A percentile compares a stretch with the other conserved stretches of the same genome.
These are phyloP conservation scores for Drosophila pseudoananassae DNA, from an alignment of 1,140 invertebrate genomes.

Conservation along the genomic window DNA sequence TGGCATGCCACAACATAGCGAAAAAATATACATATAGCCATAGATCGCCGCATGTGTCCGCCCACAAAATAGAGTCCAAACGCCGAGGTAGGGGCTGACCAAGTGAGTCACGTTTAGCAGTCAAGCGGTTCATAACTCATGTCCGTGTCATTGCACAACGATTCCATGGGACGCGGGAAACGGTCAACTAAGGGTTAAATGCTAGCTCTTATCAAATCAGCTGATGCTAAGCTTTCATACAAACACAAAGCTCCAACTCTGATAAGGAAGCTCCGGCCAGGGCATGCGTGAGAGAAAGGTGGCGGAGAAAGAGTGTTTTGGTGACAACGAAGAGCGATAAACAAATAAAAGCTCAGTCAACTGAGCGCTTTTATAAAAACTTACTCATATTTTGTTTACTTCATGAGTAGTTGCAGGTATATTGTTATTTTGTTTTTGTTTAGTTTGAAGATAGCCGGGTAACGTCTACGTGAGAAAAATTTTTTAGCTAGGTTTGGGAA, in stretches of 20 bases:
- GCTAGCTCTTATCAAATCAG: slow-evolving; percentile 58
- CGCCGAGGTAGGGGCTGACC: slow-evolving; percentile 42
- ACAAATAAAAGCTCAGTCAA: slow-evolving; percentile 11
- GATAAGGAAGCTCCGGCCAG: slow-evolving; percentile 68
- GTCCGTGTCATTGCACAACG: slow-evolving; percentile 52
- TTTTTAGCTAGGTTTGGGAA: slow-evolving; percentile 14
- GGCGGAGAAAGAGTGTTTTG: slow-evolving; percentile 1
- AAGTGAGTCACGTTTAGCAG: slow-evolving; percentile 74
- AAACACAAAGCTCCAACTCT: slow-evolving; percentile 27
- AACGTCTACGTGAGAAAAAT: slow-evolving; percentile 28
- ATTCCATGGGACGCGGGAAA: slow-evolving; percentile 5
- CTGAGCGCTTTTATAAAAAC: slow-evolving; percentile 5
- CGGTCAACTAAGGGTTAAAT: slow-evolving; percentile 67
- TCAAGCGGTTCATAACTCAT: slow-evolving; percentile 66
- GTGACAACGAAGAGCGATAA: slow-evolving; percentile 3
- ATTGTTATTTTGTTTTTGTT: slow-evolving; percentile 4
- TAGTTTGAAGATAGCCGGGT: slow-evolving; percentile 10
- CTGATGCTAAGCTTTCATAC: slow-evolving; percentile 49
- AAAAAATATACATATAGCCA: not conserved
- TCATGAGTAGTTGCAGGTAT: slow-evolving; percentile 32
- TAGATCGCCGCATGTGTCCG: slow-evolving; percentile 65
- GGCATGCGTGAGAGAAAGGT: slow-evolving; percentile 53
- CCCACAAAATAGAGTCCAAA: slow-evolving; percentile 47
- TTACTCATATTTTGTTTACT: slow-evolving; percentile 51
- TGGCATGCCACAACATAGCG: slow-evolving; percentile 69